Base-by-base conservation (phyloP, 23 tunicate species). In the Trididemnum clinides region DNA sequence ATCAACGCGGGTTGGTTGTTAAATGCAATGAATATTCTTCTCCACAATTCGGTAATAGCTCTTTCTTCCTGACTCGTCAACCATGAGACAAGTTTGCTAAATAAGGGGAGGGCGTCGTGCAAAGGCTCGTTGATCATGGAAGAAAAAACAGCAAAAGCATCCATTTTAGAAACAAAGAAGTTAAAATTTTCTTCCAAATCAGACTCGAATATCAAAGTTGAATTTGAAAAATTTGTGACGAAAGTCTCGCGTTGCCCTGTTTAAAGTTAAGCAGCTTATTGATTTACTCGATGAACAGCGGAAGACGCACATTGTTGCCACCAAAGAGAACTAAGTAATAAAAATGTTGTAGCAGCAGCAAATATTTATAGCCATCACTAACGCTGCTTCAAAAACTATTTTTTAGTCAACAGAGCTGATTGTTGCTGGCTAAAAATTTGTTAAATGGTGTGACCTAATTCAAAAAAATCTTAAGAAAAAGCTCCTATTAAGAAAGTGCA, bases 31-130 rank as follows among this genome's bases (percentile, higher is more conserved):
- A 38, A 19, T 54, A 73, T 39, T 73, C 15, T 12, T 2, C 57
- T 26, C 65, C 36, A 78, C 36, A 78, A 54, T 6, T 5, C 37
- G 64, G 23, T 51, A 22, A 78, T 51, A 6, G 66, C 21, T 3
- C 15, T 12, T 22, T 78, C 83, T 27, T 78, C 66, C 37, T 78
- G 65, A 3, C 28, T 27, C 2, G 10, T 15, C 34, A 54, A 29
- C 83, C 83, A 78, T 22, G 51, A 22, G 2, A 20, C 28, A 7
- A 78, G 65, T 15, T 78, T 78, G 18, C 66, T 2, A 51, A 78
- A 54, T 12, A 78, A 18, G n/a, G 83, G 66, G 10, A 30, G 12
- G 12, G 12, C n/a, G n/a, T n/a, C n/a, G n/a, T n/a, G n/a, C n/a
- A n/a, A n/a, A n/a, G 26, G 58, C 7, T 6, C 28, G 6, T 74